These are phyloP conservation scores for Sarcophaga rosellei DNA, from an alignment of 2,888 invertebrate species.

Conservation along the genomic window DNA sequence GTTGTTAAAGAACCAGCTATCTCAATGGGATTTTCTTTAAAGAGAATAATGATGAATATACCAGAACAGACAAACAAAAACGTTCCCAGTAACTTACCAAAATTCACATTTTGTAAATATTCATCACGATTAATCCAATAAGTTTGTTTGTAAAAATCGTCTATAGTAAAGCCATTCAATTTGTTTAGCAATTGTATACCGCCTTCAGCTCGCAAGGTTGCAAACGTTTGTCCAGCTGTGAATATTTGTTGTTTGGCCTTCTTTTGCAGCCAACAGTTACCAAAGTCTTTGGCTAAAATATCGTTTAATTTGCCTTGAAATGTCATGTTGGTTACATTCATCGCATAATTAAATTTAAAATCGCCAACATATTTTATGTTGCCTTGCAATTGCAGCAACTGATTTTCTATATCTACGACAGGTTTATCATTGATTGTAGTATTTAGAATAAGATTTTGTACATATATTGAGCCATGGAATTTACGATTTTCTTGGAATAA, in stretches of 20 bases:
- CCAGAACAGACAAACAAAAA: neutral
- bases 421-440: conserved; percentile 73
- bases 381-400: conserved; percentile 74
- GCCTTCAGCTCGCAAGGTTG: conserved; percentile 67
- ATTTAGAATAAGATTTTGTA: conserved; percentile 78
- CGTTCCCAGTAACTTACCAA: conserved; percentile 76
- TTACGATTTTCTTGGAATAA: conserved; percentile 69
- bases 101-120: conserved; percentile 80
- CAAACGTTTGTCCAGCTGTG: conserved; percentile 75
- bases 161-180: conserved; percentile 81
- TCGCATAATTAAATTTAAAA: conserved; percentile 74
- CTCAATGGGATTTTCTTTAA: conserved; percentile 75
- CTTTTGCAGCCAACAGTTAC: conserved; percentile 79
- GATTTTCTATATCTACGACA: conserved; percentile 73
- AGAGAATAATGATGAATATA: neutral
- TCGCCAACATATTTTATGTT: conserved; percentile 78
- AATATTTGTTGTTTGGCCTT: conserved; percentile 75
- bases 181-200: conserved; percentile 75
- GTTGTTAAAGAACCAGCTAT: conserved; percentile 74
- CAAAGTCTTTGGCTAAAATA: conserved; percentile 79
- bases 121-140: conserved; percentile 82
- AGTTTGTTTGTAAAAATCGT: conserved; percentile 81
- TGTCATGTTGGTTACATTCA: conserved; percentile 79
- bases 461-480: conserved; percentile 76
- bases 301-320: conserved; percentile 81